These are phyloP conservation scores for Xiphophorus couchianus DNA, from an alignment of 2,113 vertebrate genomes.

Conservation along the genomic window DNA sequence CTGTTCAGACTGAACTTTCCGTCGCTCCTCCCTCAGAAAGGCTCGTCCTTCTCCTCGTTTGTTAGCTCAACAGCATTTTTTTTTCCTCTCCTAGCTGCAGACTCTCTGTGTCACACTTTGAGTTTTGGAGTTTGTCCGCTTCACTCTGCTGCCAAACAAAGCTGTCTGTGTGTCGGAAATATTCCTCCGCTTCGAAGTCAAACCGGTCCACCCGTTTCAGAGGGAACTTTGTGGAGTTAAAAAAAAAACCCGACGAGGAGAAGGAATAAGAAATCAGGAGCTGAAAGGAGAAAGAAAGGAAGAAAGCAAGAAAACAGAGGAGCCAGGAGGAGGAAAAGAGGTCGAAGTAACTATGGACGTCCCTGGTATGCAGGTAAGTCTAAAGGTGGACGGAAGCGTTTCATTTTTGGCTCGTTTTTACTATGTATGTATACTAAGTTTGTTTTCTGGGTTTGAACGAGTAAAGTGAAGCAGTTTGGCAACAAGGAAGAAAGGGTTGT, in stretches of 20 bases:
- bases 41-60: constrained; percentile 48
- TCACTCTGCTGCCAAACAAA: background rate
- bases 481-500: background rate
- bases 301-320: constrained; percentile 9
- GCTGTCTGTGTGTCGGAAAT: constrained; percentile 11
- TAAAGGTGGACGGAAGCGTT: constrained; percentile 44
- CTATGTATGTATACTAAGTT: no score
- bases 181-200: background rate
- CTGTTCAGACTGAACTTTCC: background rate
- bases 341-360: constrained; percentile 72
- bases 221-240: background rate
- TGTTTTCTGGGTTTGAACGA: background rate
- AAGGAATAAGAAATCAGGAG: constrained; percentile 2
- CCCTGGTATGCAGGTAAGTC: constrained; percentile 76
- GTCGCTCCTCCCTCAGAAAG: constrained; percentile 58
- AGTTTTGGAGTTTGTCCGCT: constrained; percentile 18
- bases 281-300: constrained; percentile 5
- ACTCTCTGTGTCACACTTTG: constrained; percentile 18
- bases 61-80: constrained; percentile 30
- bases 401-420: background rate
- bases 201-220: background rate
- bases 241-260: background rate
- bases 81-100: constrained; percentile 4
- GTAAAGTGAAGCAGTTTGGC: background rate
- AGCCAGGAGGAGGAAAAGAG: constrained; percentile 66